Base-by-base conservation (phyloP, 92 coral and sea anemone species). In the Chrysogorgia sp. region DNA sequence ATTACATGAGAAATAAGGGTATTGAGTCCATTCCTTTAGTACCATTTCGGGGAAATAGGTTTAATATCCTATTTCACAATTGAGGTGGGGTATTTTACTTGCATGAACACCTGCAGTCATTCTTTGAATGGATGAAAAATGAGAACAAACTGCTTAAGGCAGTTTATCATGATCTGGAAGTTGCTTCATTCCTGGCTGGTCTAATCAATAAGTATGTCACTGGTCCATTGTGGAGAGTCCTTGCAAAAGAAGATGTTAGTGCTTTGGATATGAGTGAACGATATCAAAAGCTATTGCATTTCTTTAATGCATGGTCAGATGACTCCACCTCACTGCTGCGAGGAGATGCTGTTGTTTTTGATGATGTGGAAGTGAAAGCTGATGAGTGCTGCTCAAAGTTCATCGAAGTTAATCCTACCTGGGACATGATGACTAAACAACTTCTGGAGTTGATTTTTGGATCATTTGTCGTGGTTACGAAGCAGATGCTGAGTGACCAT, bases 361-460 rank as follows among this genome's bases (percentile, higher is more conserved):
- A 66, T 25, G 83, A 50, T 41, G 45, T 65, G 20, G 24, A 47
- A 49, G 30, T 79, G 9, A 37, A 66, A 13, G 52, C 25, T 3
- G 83, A 79, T 65, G 67, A 64, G 10, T 65, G 76, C 13, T 81
- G 34, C 47, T 7, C 31, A 6, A 56, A 71, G 72, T 55, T 81
- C 2, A 57, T 58, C 26, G 70, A 72, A 34, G 77, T 34, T 1
- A 70, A 56, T 30, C 63, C 60, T 15, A 52, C 24, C 22, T 50
- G 63, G 62, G 84, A 77, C 60, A 10, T 57, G 40, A 76, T 78
- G 83, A 65, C 83, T 30, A 53, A 41, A 52, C 77, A 80, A 49
- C 69, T 80, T 14, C 68, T 80, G 2, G 69, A 80, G 84, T 49
- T 80, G 17, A 65, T 68, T n/a, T 56, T 80, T 56, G 78, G 78